phyloP scores from a whole-genome alignment of 2,888 invertebrate species.

The Protophormia terraenovae region DNA sequence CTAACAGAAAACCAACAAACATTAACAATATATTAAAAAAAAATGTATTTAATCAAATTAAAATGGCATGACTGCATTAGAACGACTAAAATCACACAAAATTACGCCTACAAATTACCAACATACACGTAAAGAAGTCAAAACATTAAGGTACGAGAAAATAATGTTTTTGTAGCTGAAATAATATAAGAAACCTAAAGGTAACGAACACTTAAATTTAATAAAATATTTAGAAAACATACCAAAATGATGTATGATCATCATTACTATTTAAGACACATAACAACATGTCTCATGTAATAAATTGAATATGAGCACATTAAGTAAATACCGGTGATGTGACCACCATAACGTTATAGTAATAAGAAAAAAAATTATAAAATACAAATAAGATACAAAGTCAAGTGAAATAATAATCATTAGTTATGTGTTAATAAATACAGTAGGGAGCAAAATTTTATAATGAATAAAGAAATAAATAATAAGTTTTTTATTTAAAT shows the following conservation, averaged over 20 bases:
- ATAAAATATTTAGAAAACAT: neutral
- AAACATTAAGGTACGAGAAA: neutral
- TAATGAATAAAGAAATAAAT: no score
- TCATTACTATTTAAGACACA: neutral
- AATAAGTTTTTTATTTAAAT: no score
- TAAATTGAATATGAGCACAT: neutral
- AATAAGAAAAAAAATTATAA: neutral
- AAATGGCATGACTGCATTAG: constrained; percentile 44
- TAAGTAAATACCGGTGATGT: neutral
- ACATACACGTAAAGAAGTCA: constrained; percentile 28
- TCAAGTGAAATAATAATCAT: no score
- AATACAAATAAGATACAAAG: neutral
- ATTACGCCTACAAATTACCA: constrained; percentile 57
- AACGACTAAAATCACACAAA: constrained; percentile 33
- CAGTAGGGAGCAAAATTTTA: neutral
- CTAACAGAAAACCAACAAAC: neutral
- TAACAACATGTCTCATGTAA: neutral
- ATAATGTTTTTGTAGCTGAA: neutral
- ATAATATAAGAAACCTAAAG: neutral
- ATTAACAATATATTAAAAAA: neutral
- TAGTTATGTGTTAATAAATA: neutral
- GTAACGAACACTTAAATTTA: neutral
- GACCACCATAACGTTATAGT: neutral
- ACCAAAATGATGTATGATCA: neutral
- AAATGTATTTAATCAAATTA: neutral